Percentiles rank a stretch among this genome's conserved stretches.
Evolutionary conservation across 2,888 invertebrate species (phyloP).

Genomic region (Micropterix aruncella): DNA sequence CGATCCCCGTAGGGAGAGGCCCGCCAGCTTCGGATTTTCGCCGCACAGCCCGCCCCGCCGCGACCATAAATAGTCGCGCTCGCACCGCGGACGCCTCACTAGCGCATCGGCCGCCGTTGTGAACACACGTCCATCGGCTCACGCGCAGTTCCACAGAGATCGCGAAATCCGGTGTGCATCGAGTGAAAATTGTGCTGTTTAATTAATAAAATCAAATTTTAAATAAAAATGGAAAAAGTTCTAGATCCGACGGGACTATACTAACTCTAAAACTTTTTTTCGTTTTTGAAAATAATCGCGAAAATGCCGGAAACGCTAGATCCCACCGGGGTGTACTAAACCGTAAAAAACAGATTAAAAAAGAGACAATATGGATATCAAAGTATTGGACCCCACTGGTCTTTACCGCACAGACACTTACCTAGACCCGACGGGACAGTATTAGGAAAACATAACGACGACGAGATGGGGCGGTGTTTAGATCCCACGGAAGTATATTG

Average conservation of each 20-base stretch:
- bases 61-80: background rate
- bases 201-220: background rate
- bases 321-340: slow-evolving; percentile 27
- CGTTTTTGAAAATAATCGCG: background rate
- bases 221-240: background rate
- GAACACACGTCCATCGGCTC: too few relatives aligned
- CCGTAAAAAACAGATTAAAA: slow-evolving; percentile 22
- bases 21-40: background rate
- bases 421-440: background rate
- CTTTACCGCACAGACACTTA: slow-evolving; percentile 22
- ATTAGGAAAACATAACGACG: background rate
- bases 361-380: slow-evolving; percentile 28
- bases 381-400: slow-evolving; percentile 36
- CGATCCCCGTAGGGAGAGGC: too few relatives aligned
- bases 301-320: slow-evolving; percentile 16
- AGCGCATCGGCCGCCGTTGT: too few relatives aligned
- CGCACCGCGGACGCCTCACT: background rate
- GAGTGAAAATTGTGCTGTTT: background rate
- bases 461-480: background rate
- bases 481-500: background rate
- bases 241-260: slow-evolving; percentile 32
- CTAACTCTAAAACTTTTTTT: slow-evolving; percentile 7
- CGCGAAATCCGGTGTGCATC: background rate
- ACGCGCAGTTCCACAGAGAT: background rate
- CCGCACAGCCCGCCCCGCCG: background rate